Percentiles rank a stretch among this genome's conserved stretches.
Conservation (phyloP, 2,888 invertebrate genomes). For the Ophion obscuratus region DNA sequence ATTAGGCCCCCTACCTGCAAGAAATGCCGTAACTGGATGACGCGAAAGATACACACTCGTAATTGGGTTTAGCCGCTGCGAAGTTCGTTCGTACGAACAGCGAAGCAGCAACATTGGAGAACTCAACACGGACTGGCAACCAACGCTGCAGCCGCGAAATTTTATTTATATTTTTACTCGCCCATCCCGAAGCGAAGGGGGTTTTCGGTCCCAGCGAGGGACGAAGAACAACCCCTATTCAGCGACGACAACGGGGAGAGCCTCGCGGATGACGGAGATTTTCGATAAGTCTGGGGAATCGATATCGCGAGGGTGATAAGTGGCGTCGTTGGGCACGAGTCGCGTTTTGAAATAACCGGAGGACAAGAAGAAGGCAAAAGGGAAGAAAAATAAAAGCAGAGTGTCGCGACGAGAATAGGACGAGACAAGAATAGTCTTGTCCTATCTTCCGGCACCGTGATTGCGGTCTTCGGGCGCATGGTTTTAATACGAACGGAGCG, state of each 20-base stretch:
- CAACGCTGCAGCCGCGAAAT: conserved; percentile 3
- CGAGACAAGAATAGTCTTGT: conserved; percentile 44
- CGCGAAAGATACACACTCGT: background rate
- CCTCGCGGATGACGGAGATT: conserved; percentile 18
- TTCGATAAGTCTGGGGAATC: conserved; percentile 60
- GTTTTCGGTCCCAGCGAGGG: background rate
- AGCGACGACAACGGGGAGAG: conserved; percentile 3
- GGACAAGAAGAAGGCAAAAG: conserved; percentile 39
- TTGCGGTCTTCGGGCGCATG: conserved; percentile 5
- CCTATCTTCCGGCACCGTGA: conserved; percentile 24
- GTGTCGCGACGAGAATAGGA: conserved; percentile 27
- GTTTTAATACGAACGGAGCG: conserved; percentile 22
- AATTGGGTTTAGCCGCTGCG: no score
- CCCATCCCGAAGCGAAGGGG: background rate
- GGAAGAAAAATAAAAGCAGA: conserved; percentile 26
- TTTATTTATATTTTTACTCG: background rate
- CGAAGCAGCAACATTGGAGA: conserved; percentile 1
- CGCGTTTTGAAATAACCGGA: conserved; percentile 60
- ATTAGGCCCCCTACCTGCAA: no score
- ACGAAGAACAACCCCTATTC: background rate
- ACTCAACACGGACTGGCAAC: conserved; percentile 8
- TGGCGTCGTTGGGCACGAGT: conserved; percentile 67
- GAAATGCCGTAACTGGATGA: no score
- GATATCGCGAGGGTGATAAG: conserved; percentile 64
- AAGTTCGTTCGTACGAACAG: no score